Evolutionary conservation across 2,113 vertebrate species (phyloP), one percentile per base, ranked within the genome.

Genomic region (Zootoca vivipara): DNA sequence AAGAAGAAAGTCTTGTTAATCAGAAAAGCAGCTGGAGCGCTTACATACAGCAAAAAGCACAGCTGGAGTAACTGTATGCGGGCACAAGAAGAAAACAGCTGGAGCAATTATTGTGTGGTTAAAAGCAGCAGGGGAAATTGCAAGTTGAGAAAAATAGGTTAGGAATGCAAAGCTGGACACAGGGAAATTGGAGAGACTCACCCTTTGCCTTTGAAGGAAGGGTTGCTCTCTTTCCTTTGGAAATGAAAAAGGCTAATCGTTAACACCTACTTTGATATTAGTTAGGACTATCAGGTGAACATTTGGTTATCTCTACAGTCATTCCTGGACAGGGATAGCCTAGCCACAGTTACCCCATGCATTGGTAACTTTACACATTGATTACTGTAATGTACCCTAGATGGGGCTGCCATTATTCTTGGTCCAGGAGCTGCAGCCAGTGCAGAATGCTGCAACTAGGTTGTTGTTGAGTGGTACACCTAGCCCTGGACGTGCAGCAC

Each of bases 21-120:
- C 40, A 24, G 87, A 85, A 90, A 91, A 94, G 82, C 94, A 96
- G 93, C 89, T 93, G 94, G 93, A 93, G 85, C 8, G 67, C 89
- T 89, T 58, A 90, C 2, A 30, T 4, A 73, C 0, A 89, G 91
- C 78, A 75, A 78, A 73, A 85, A 79, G 86, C 86, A 92, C 94
- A 94, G 92, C 91, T 95, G 91, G 93, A 94, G 84, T 73, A 91
- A 33, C 89, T 87, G 85, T 87, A 90, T 91, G 89, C 92, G 88
- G 92, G 91, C 82, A 93, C 84, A 75, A 64, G 88, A 82, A 35
- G 85, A 52, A 93, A 94, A 90, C 94, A 95, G 92, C 93, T 93
- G 94, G 92, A 90, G 81, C 80, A 88, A 92, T 90, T 92, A 89
- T 87, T 85, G 84, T 89, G 73, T 78, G 38, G 85, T 35, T 84